phyloP scores from a whole-genome alignment of 2,797 vertebrate genomes.

The Enteromius thamalakanensis region DNA sequence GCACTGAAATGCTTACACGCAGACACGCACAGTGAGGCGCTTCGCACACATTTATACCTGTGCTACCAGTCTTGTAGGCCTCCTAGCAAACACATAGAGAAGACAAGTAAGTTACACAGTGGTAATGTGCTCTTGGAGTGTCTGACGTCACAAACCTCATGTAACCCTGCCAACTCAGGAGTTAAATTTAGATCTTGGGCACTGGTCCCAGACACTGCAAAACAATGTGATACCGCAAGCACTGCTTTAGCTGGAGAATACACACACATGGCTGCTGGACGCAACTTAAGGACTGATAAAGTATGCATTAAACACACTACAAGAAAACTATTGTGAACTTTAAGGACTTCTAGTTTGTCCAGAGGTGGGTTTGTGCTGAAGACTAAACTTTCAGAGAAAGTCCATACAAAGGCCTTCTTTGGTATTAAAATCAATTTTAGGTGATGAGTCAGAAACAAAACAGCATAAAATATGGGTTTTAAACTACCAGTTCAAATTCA shows the following conservation, averaged over 20 bases:
- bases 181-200: slow-evolving; percentile 80
- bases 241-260: slow-evolving; percentile 59
- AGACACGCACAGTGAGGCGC: slow-evolving; percentile 13
- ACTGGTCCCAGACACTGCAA: slow-evolving; percentile 74
- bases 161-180: slow-evolving; percentile 69
- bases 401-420: not conserved
- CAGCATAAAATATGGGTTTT: not conserved
- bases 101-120: slow-evolving; percentile 54
- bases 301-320: slow-evolving; percentile 11
- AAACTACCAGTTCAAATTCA: not conserved
- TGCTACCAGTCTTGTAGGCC: not conserved
- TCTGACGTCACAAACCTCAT: slow-evolving; percentile 59
- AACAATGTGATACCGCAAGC: slow-evolving; percentile 75
- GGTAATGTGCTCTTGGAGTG: slow-evolving; percentile 54
- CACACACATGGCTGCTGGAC: slow-evolving; percentile 24
- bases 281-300: slow-evolving; percentile 21
- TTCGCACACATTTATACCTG: not conserved
- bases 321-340: not conserved
- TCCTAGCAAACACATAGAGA: slow-evolving; percentile 22
- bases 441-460: not conserved
- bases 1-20: slow-evolving; percentile 1
- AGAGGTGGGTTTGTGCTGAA: not conserved
- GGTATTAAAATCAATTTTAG: not conserved
- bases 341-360: slow-evolving; percentile 2
- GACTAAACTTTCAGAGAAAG: not conserved